A percentile compares a stretch with the other conserved stretches of the same genome.
Evolutionary conservation across 1,140 invertebrate genomes (phyloP).

Genomic region (Latrodectus geometricus): DNA sequence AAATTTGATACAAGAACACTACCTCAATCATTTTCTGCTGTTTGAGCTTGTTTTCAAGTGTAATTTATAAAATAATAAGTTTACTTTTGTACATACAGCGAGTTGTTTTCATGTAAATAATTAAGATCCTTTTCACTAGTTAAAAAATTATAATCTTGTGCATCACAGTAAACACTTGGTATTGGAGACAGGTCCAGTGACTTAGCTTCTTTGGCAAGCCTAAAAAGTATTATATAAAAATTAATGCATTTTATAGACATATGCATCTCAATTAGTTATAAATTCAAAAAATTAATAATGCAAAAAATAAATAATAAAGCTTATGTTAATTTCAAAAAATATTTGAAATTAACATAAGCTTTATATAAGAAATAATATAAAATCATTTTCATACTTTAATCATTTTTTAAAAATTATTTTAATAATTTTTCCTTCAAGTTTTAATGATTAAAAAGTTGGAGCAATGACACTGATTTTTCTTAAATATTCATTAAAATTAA

Average conservation of each 20-base stretch:
- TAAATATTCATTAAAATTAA: no score
- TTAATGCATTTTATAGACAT: background rate
- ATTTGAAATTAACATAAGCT: no score
- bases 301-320: no score
- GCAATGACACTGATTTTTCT: no score
- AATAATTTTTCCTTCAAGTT: no score
- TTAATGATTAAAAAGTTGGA: no score
- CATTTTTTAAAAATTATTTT: no score
- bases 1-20: slow-evolving; percentile 25
- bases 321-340: no score
- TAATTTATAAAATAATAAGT: background rate
- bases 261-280: no score
- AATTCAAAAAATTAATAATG: no score
- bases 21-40: slow-evolving; percentile 14
- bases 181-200: slow-evolving; percentile 51
- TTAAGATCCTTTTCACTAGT: slow-evolving; percentile 14
- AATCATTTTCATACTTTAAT: no score
- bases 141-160: slow-evolving; percentile 28
- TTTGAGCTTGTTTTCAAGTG: background rate
- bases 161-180: slow-evolving; percentile 58
- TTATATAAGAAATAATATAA: no score
- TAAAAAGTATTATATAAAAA: slow-evolving; percentile 15
- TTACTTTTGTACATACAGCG: slow-evolving; percentile 4
- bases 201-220: slow-evolving; percentile 43
- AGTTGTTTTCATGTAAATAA: slow-evolving; percentile 30